Conservation (phyloP, 1,140 invertebrate species). For the Thereuonema tuberculata region DNA sequence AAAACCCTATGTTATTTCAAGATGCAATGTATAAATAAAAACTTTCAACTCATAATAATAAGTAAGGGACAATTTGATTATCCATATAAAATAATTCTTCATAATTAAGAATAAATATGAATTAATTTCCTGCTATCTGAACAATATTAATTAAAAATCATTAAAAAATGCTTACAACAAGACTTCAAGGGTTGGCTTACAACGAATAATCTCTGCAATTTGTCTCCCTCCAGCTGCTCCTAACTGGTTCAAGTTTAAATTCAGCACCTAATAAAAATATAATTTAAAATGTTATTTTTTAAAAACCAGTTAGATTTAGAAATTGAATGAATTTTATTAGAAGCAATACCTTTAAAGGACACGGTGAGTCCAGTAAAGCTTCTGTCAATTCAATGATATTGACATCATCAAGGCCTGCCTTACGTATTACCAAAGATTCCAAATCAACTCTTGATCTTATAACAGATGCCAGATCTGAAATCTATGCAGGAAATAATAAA, state of each 20-base stretch:
- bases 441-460: too few relatives aligned
- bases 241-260: background rate
- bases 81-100: background rate
- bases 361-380: background rate
- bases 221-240: background rate
- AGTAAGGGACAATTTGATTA: background rate
- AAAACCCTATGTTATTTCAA: background rate
- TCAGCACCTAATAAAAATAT: background rate
- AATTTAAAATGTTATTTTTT: background rate
- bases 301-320: background rate
- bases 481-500: too few relatives aligned
- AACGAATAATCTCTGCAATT: background rate
- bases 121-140: background rate
- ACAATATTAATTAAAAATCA: background rate
- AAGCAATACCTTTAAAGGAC: background rate
- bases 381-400: background rate
- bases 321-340: background rate
- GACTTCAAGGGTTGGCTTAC: background rate
- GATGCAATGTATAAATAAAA: too few relatives aligned
- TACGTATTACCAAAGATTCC: background rate
- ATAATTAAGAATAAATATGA: background rate
- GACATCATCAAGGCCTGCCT: conserved; percentile 1
- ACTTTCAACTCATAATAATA: background rate
- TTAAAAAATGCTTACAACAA: background rate
- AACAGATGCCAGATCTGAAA: too few relatives aligned